Base-by-base conservation (phyloP, 2,797 vertebrate genomes). In the Ctenopoma multispine region DNA sequence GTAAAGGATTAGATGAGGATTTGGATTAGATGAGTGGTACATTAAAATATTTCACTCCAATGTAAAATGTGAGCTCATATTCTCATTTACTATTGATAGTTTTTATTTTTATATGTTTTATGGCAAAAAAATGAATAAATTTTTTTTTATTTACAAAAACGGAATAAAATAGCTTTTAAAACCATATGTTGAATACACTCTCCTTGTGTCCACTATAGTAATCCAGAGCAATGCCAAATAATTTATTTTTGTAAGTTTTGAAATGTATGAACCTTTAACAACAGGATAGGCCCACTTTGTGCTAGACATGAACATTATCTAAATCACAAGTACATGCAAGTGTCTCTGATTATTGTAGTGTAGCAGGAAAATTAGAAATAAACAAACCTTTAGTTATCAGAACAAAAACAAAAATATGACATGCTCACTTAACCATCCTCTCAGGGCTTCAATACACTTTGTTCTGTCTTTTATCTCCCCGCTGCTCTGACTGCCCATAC, bases 371-470 rank as follows among this genome's bases (percentile, higher is more conserved):
- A 31, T 12, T 11, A 7, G 21, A 48, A 48, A 31, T 34, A 46
- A 47, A 50, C 10, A 77, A 64, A 56, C 43, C 21, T 46, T 64
- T 43, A 34, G 34, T 61, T 36, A 36, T 75, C 23, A 47, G 56
- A 70, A 76, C 4, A 9, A 1, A 50, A 76, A 47, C 12, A 40
- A 31, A 36, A 58, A 23, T 46, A 59, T 12, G 12, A 29, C 43
- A 20, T 36, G 29, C 29, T 49, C 31, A 51, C 74, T 64, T 78
- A 65, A 65, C 20, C 18, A 40, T 23, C 36, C 31, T 23, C 60
- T 70, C 7, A 0, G 4, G 12, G 44, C 50, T 77, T 41, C 61
- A 36, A 54, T 46, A 27, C 9, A 51, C 61, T 62, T 46, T 59
- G 18, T 44, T 51, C 41, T 57, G 34, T 73, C 21, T 60, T 63